Evolutionary conservation across 2,888 invertebrate species (phyloP), one percentile per base, ranked within the genome.

Genomic region (Cremastobaeus sp.): DNA sequence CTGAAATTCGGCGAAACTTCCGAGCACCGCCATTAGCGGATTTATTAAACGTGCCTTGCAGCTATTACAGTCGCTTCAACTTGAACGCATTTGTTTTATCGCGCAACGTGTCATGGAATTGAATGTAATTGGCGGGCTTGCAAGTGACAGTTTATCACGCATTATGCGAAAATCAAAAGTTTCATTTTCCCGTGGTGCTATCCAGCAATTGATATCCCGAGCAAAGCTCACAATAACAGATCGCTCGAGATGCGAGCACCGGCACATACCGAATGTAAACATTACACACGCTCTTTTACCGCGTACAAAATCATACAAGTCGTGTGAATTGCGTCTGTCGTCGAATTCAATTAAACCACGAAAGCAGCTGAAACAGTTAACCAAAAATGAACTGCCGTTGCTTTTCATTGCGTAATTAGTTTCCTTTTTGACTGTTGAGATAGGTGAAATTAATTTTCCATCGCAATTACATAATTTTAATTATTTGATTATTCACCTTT

Each of bases 121-220:
- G 57, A 55, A 57, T 57, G 39, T 57, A 48, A 66, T 57, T 66
- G 47, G 37, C 21, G 30, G 30, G 37, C 37, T 28, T 57, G 57
- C 34, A 9, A 43, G 8, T 50, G 66, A 48, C 66, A 57, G 15
- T 32, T 50, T 57, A 30, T 57, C 50, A 66, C 48, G n/a, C n/a
- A 57, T 57, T 66, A 57, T 47, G 57, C 20, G 37, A 43, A 66
- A 66, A 43, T 66, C 48, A 66, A 34, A 55, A 66, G 48, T 48
- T 6, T 66, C 50, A 34, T 41, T 65, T 65, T 39, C 60, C 34
- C 12, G 43, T 4, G 3, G 28, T n/a, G 17, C 6, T n/a, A n/a
- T n/a, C 15, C 28, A 11, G 57, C 41, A 48, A 66, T 66, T 57
- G 66, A 66, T 43, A 50, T 50, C 45, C 54, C 45, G 39, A 47